Evolutionary conservation across 1,140 invertebrate genomes (phyloP).

Genomic region (Laupala kohalensis): DNA sequence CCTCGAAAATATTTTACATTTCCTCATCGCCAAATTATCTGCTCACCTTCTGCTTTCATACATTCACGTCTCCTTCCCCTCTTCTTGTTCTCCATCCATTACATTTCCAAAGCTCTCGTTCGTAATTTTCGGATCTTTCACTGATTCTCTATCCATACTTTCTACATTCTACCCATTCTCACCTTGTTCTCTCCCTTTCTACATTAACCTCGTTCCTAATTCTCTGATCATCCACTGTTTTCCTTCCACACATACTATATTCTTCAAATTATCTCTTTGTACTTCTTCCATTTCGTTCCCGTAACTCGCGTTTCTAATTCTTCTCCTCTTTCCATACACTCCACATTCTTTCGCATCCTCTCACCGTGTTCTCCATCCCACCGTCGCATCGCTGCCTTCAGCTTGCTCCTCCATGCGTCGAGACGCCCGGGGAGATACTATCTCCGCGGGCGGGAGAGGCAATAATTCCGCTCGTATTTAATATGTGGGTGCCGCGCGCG

Average conservation of each 20-base stretch:
- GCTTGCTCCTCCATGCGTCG: neutral
- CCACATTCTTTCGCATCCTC: neutral
- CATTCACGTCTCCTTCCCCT: no score
- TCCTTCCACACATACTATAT: neutral
- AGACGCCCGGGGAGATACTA: neutral
- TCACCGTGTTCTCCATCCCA: neutral
- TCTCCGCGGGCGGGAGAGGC: neutral
- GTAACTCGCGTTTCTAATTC: neutral
- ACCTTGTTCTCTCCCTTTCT: no score
- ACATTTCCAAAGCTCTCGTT: no score
- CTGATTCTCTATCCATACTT: no score
- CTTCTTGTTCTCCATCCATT: no score
- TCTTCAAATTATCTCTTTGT: neutral
- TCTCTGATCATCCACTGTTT: neutral
- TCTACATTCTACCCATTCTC: no score
- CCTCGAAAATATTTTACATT: no score
- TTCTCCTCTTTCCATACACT: neutral
- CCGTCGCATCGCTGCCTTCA: neutral
- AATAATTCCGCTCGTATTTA: neutral
- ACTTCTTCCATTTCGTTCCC: no score
- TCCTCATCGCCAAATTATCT: no score
- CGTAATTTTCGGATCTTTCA: no score
- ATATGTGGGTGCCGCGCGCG: neutral
- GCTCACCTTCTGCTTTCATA: no score
- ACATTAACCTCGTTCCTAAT: no score